Conservation (phyloP, 2,888 invertebrate genomes). For the Balanococcus diminutus region DNA sequence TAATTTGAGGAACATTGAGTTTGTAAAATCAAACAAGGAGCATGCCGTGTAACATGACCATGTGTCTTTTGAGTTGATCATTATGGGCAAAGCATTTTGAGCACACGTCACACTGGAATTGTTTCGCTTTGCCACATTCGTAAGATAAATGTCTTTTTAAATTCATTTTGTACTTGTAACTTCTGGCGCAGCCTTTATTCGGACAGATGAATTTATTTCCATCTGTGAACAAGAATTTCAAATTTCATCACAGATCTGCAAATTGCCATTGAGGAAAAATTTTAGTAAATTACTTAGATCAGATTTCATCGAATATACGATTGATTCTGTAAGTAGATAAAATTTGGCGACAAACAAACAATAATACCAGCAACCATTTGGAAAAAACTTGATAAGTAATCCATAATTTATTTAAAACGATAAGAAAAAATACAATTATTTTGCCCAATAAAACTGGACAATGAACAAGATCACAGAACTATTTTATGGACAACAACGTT, state of each 20-base stretch:
- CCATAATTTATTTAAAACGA: too few relatives aligned
- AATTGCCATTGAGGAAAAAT: background rate
- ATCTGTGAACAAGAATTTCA: conserved; percentile 1
- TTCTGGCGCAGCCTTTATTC: conserved; percentile 50
- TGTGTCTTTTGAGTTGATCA: conserved; percentile 58
- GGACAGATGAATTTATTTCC: conserved; percentile 56
- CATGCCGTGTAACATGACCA: conserved; percentile 40
- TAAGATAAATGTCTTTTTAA: conserved; percentile 60
- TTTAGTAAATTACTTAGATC: background rate
- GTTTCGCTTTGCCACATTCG: conserved; percentile 62
- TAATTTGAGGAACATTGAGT: background rate
- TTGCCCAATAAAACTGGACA: too few relatives aligned
- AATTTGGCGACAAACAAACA: too few relatives aligned
- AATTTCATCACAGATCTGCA: background rate
- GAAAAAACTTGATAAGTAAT: too few relatives aligned
- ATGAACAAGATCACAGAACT: conserved; percentile 56
- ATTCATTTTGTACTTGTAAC: conserved; percentile 57
- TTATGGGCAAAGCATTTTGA: conserved; percentile 58
- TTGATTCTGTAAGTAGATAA: too few relatives aligned
- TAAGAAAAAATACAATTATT: too few relatives aligned
- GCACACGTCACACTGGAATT: conserved; percentile 61
- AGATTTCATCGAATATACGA: too few relatives aligned
- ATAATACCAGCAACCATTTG: too few relatives aligned
- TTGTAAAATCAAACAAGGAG: background rate
- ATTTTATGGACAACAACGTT: background rate